Percentiles rank a stretch among this genome's conserved stretches.
Evolutionary conservation across 2,113 vertebrate genomes (phyloP).

Genomic region (Leucopternis melanops): DNA sequence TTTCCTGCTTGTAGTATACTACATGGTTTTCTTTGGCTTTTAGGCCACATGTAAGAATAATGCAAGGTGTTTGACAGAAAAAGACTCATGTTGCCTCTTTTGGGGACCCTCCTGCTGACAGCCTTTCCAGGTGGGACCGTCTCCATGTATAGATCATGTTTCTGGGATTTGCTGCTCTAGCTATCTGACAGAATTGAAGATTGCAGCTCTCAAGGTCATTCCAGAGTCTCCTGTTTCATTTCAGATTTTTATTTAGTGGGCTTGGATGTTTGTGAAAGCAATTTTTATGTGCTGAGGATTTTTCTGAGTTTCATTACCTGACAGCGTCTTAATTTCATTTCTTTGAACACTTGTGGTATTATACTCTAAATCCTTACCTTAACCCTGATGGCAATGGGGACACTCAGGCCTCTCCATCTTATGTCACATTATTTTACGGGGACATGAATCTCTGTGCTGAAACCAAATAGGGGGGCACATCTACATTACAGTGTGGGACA

Average conservation of each 20-base stretch:
- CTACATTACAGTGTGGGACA: neutral
- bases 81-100: neutral
- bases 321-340: conserved; percentile 1
- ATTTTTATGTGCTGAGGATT: neutral
- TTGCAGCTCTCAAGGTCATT: neutral
- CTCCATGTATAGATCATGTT: neutral
- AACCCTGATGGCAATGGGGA: neutral
- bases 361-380: neutral
- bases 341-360: neutral
- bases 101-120: neutral
- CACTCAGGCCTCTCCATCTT: neutral
- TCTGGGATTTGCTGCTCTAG: neutral
- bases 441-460: neutral
- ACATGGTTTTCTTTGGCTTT: neutral
- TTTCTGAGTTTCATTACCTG: conserved; percentile 34
- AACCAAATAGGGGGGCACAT: neutral
- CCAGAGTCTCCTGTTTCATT: conserved; percentile 1
- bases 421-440: neutral
- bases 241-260: conserved; percentile 2
- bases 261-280: conserved; percentile 18
- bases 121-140: neutral
- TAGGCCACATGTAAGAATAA: neutral
- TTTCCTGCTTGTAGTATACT: neutral
- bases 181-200: neutral
- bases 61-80: neutral